Conservation (phyloP, 2,888 invertebrate species). For the Leucoptera coffeella region DNA sequence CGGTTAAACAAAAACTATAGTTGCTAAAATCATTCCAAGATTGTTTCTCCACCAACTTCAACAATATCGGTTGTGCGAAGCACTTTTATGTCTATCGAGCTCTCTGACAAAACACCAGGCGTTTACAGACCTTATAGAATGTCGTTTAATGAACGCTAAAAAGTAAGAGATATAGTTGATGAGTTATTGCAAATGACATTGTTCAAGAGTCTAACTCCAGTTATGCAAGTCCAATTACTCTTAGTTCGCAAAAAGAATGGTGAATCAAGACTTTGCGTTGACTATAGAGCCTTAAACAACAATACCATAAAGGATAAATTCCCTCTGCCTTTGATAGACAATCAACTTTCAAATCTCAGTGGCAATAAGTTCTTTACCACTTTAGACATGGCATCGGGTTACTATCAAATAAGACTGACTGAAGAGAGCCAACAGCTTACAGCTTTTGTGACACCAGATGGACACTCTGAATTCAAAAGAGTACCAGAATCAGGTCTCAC, state of each 20-base stretch:
- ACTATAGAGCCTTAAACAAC: no score
- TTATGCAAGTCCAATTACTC: constrained; percentile 1
- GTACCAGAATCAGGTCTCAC: background rate
- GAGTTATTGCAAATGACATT: constrained; percentile 1
- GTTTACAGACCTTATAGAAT: constrained; percentile 1
- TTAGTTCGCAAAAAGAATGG: constrained; percentile 1
- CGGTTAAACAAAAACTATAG: background rate
- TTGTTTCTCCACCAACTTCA: background rate
- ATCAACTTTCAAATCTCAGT: constrained; percentile 1
- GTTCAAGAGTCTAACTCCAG: constrained; percentile 1
- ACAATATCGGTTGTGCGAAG: background rate
- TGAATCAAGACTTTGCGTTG: no score
- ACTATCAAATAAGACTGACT: background rate
- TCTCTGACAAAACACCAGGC: background rate
- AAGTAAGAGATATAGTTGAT: constrained; percentile 1
- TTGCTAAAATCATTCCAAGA: background rate
- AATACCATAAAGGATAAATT: constrained; percentile 3
- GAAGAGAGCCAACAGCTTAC: background rate
- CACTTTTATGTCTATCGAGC: background rate
- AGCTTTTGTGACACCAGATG: no score
- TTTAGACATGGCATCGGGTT: background rate
- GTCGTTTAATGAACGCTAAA: no score
- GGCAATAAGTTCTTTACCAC: background rate
- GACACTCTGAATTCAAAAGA: background rate
- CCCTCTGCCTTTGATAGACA: constrained; percentile 1